phyloP scores from a whole-genome alignment of 2,113 vertebrate genomes.

The Syngnathus floridae region DNA sequence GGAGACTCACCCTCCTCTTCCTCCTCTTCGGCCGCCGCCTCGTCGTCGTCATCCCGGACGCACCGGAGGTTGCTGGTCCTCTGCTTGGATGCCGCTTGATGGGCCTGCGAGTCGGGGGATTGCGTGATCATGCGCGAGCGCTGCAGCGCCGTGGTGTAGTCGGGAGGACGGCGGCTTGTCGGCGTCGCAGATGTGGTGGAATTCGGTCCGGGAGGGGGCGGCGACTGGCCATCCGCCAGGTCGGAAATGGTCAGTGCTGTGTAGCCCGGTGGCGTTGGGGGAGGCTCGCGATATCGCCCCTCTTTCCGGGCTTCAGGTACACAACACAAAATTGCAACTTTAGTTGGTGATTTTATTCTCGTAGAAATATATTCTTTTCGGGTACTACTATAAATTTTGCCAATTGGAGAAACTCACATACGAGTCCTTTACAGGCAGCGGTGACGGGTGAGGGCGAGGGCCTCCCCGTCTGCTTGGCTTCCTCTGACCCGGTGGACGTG shows the following conservation, averaged over 20 bases:
- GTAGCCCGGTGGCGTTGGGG: constrained; percentile 93
- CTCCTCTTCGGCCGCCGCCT: constrained; percentile 70
- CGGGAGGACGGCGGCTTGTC: constrained; percentile 82
- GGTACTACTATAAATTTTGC: too few relatives aligned
- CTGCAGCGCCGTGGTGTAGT: constrained; percentile 94
- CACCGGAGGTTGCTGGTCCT: constrained; percentile 48
- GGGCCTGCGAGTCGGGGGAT: constrained; percentile 74
- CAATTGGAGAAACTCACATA: constrained; percentile 71
- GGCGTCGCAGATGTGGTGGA: constrained; percentile 25
- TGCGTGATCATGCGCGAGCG: constrained; percentile 90
- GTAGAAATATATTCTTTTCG: too few relatives aligned
- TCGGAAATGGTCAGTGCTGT: constrained; percentile 89
- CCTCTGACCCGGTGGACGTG: constrained; percentile 80
- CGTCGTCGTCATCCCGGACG: constrained; percentile 53
- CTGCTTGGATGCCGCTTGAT: constrained; percentile 64
- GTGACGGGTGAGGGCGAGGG: constrained; percentile 76
- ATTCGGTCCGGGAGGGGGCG: constrained; percentile 26
- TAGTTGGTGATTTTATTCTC: too few relatives aligned
- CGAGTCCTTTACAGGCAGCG: constrained; percentile 77
- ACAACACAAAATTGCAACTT: neutral
- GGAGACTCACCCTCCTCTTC: constrained; percentile 87
- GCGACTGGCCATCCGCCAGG: constrained; percentile 76
- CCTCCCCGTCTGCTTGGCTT: constrained; percentile 76
- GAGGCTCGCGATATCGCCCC: constrained; percentile 88
- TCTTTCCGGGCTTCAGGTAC: constrained; percentile 82